Base-by-base conservation (phyloP, 2,888 invertebrate genomes). In the Bombyx huttoni region DNA sequence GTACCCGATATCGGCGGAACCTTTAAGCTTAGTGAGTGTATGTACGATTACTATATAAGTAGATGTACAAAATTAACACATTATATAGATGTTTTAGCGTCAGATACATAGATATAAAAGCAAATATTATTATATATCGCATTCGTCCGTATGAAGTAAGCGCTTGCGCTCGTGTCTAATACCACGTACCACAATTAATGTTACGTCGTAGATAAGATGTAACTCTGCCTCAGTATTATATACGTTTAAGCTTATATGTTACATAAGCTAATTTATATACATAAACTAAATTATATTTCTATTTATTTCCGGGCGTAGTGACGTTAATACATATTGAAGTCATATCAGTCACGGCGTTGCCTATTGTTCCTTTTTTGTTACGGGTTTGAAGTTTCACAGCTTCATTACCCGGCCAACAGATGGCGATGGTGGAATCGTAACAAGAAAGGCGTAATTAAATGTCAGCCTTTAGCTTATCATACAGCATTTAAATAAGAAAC, bases 61-160 rank as follows among this genome's bases (percentile, higher is more conserved):
- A 88, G 88, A 88, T 88, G 88, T 88, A 88, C 87, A 88, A 87
- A 88, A 86, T 81, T 87, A 88, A 87, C 85, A 86, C 87, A 86
- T 86, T 86, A 86, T 87, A 87, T 88, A 88, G 87, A 87, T 88
- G 88, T 88, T 88, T 81, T 88, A 88, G 88, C 83, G 87, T 87
- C 88, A 88, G 83, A 87, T 87, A 87, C 82, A 86, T 87, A 87
- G 86, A 79, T 87, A 83, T 87, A 87, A 87, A 83, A 85, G 86
- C 86, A 88, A 82, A 84, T 85, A 85, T 83, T 68, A 86, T 87
- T 87, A 86, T 87, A 87, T 87, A 87, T 86, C 83, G 88, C 87
- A 88, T 88, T 86, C 88, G 88, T 88, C 88, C 88, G 88, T 85
- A 81, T 84, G 82, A 81, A 78, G 77, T 87, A 87, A 87, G 88